Conservation (phyloP, 2,888 invertebrate species). For the Disparrhopalites patrizii region DNA sequence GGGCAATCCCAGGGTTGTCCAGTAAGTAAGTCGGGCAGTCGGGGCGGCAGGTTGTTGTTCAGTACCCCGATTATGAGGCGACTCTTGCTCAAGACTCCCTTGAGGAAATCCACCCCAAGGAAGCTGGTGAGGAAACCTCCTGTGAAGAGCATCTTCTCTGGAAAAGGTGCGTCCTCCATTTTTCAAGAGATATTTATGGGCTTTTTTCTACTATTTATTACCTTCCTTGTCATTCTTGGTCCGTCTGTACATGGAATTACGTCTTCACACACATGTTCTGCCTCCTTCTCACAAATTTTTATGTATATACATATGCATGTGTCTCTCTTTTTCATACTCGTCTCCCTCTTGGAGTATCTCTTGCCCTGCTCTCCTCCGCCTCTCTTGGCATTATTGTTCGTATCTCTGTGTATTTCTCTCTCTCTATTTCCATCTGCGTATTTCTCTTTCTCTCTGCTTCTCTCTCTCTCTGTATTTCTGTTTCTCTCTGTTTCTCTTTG, state of each 20-base stretch:
- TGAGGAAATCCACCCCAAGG: constrained; percentile 30
- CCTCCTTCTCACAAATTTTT: background rate
- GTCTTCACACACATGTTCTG: too few species aligned
- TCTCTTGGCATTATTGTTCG: too few species aligned
- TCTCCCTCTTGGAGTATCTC: too few species aligned
- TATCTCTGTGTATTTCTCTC: too few species aligned
- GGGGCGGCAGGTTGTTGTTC: constrained; percentile 4
- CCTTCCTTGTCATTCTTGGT: constrained; percentile 19
- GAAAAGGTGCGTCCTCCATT: constrained; percentile 38
- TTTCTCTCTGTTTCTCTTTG: too few species aligned
- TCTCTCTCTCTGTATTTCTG: too few species aligned
- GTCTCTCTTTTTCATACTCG: background rate
- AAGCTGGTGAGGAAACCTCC: constrained; percentile 42
- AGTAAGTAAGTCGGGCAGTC: constrained; percentile 7
- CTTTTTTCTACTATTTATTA: constrained; percentile 28
- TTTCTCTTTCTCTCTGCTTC: too few species aligned
- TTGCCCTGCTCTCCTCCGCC: too few species aligned
- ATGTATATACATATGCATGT: background rate
- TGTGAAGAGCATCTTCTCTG: constrained; percentile 41
- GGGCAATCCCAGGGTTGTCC: background rate
- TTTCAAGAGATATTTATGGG: constrained; percentile 26
- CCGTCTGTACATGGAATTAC: too few species aligned
- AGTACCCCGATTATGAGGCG: constrained; percentile 13
- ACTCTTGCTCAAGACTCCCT: constrained; percentile 24
- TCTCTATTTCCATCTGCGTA: too few species aligned